These are phyloP conservation scores for Nothura maculosa DNA, from an alignment of 2,797 vertebrate species.

Conservation along the genomic window DNA sequence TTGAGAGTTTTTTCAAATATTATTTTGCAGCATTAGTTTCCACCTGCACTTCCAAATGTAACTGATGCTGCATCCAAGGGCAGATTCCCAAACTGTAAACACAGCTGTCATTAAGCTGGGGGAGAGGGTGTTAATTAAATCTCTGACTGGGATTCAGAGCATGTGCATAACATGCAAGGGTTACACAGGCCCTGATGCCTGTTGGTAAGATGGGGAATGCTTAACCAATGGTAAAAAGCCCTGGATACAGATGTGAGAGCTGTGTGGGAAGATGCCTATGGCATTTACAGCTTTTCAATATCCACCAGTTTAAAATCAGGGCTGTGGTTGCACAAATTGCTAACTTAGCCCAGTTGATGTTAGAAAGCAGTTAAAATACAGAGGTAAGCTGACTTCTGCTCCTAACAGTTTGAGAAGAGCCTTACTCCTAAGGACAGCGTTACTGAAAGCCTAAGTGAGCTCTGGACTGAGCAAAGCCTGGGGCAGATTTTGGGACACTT, in stretches of 20 bases:
- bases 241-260: background rate
- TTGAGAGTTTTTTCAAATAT: background rate
- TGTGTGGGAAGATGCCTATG: background rate
- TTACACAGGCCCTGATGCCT: background rate
- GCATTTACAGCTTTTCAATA: background rate
- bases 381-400: background rate
- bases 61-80: background rate
- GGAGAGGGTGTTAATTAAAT: background rate
- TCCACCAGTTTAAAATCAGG: background rate
- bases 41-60: background rate
- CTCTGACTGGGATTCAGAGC: background rate
- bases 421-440: background rate
- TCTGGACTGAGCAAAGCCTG: background rate
- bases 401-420: background rate
- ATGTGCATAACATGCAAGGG: fast-evolving
- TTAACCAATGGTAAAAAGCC: background rate
- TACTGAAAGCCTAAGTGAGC: background rate
- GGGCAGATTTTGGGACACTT: background rate
- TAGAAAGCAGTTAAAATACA: background rate
- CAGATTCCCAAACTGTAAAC: background rate
- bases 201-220: background rate
- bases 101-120: background rate
- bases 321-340: background rate
- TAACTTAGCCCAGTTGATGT: background rate
- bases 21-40: background rate